Base-by-base conservation (phyloP, 2,888 invertebrate species). In the Synergus gifuensis region DNA sequence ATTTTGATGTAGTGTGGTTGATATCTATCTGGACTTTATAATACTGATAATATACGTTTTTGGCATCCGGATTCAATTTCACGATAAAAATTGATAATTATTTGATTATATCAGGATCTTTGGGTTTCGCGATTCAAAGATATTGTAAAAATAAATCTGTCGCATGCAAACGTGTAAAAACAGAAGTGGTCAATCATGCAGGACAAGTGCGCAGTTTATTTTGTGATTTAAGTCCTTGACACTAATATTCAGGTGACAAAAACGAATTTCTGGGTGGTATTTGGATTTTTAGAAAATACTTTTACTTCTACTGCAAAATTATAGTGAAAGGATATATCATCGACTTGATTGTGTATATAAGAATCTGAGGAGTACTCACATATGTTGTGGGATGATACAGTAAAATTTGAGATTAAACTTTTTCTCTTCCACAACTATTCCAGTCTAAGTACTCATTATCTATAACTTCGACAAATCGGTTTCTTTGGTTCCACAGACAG, bases 181-280 rank as follows among this genome's bases (percentile, higher is more conserved):
- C 5, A 49, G 22, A 49, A 28, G 16, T 49, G 8, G 5, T 9
- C 2, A 69, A 28, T 46, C 42, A 46, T 44, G 46, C 8, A 49
- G 28, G 1, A 7, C 14, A 66, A 66, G 16, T 42, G 40, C 18
- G 18, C 28, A 73, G 49, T 73, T 73, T 73, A 54, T 36, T 73
- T 73, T 73, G 14, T n/a, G 16, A 54, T 73, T 54, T 73, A 36
- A 28, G 49, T n/a, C 69, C 11, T 54, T 36, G 28, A 49, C 49
- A 44, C 36, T 69, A 69, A 69, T 69, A 28, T 69, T 69, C 22
- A n/a, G 40, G 0, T 14, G 36, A 28, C 28, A 36, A 36, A 36
- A 28, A 69, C 14, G 36, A 28, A 28, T 69, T 69, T 28, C 9
- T 64, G 40, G 18, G 2, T 11, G 66, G 8, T n/a, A 3, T 36